These are phyloP conservation scores for Mesitornis unicolor DNA, from an alignment of 2,113 vertebrate species.

Conservation along the genomic window DNA sequence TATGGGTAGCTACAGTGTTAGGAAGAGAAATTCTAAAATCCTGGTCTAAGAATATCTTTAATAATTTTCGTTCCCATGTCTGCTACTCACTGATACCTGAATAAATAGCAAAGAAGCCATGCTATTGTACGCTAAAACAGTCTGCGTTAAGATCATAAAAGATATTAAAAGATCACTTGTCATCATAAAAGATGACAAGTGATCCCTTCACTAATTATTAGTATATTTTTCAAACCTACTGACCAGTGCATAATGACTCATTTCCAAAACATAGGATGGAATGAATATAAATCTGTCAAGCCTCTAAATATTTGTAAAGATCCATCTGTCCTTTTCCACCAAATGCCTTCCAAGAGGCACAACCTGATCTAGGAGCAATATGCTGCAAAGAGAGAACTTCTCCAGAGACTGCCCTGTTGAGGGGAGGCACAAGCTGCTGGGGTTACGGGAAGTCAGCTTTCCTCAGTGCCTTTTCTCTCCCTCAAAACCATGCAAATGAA, in stretches of 20 bases:
- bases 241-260: background rate
- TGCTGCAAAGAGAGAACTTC: background rate
- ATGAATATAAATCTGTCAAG: background rate
- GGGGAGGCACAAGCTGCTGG: background rate
- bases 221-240: background rate
- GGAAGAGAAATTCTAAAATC: background rate
- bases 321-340: background rate
- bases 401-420: background rate
- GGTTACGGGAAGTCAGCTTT: background rate
- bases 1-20: background rate
- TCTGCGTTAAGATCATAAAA: no score
- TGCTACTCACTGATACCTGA: background rate
- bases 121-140: background rate
- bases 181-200: no score
- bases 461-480: background rate
- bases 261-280: background rate
- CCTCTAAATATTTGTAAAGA: background rate
- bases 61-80: background rate
- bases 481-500: background rate
- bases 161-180: no score
- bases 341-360: background rate
- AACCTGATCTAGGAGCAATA: background rate
- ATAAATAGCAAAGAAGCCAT: background rate
- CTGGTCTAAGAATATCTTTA: background rate
- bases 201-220: background rate